phyloP scores from a whole-genome alignment of 2,888 invertebrate genomes.

The Pharmacophagus antenor region DNA sequence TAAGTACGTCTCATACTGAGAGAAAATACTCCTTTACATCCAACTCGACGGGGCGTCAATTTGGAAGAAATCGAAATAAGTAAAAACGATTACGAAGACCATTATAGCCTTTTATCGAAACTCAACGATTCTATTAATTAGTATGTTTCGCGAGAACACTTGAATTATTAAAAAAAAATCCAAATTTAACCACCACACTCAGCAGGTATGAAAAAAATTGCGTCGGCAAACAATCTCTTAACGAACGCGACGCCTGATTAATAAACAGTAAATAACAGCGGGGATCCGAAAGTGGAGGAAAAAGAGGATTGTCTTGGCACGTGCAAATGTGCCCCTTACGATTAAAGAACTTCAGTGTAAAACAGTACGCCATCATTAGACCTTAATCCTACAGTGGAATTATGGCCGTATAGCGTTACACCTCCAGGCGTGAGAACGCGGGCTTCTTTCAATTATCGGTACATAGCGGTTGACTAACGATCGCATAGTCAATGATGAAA shows the following conservation, averaged over 20 bases:
- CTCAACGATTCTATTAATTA: constrained; percentile 17
- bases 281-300: constrained; percentile 56
- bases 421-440: constrained; percentile 22
- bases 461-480: constrained; percentile 54
- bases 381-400: constrained; percentile 1
- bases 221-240: constrained; percentile 46
- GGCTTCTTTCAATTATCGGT: constrained; percentile 36
- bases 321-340: constrained; percentile 10
- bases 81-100: background rate
- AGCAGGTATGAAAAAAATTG: constrained; percentile 32
- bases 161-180: constrained; percentile 14
- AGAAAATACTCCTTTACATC: constrained; percentile 2
- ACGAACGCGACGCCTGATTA: constrained; percentile 49
- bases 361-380: background rate
- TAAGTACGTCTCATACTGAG: constrained; percentile 8
- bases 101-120: constrained; percentile 17
- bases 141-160: constrained; percentile 8
- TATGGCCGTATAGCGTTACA: constrained; percentile 11
- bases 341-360: background rate
- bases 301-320: constrained; percentile 57
- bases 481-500: constrained; percentile 45
- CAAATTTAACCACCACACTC: constrained; percentile 9
- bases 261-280: constrained; percentile 48
- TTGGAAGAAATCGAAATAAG: constrained; percentile 3
- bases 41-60: constrained; percentile 23